Base-by-base conservation (phyloP, 2,113 vertebrate species). In the Peromyscus californicus region DNA sequence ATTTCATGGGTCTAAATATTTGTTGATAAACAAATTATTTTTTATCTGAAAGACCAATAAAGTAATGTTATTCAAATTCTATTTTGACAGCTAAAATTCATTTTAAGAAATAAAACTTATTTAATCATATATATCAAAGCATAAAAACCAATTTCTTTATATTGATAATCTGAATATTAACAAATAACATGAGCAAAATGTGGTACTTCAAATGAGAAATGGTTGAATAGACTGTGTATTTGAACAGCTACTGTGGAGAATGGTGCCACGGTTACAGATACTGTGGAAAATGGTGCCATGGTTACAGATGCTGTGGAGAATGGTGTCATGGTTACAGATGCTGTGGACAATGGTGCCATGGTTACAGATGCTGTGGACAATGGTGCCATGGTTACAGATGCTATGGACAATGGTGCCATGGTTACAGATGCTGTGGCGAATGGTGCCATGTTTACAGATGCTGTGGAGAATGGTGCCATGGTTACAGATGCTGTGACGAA, bases 51-150 rank as follows among this genome's bases (percentile, higher is more conserved):
- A 83, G 22, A 61, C 6, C 12, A 69, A 90, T 45, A 59, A 80
- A 78, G 83, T 29, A 88, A 4, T 59, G 29, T 31, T 80, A 65
- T 72, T 89, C 36, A 89, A 90, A 91, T 89, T 57, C 90, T 90
- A 78, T 82, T 83, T 94, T 82, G 48, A 95, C 48, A 95, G 29
- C 0, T 79, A 90, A 84, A 75, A 39, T 91, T 70, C 24, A 89
- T 85, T 90, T 63, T 78, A 75, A 79, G 61, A 96, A 82, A 48
- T 51, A 63, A 79, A 95, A 90, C 69, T 57, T 63, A 4, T 15
- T 45, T 67, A 74, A 61, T 82, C 7, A 92, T 88, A 9, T 94
- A 70, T 63, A 2, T 33, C 11, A 72, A 92, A 97, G 19, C 5
- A 90, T 3, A 69, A 29, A 63, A 93, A 61, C 6, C n/a, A 95